Conservation (phyloP, 2,113 vertebrate species). For the Tachycineta bicolor region DNA sequence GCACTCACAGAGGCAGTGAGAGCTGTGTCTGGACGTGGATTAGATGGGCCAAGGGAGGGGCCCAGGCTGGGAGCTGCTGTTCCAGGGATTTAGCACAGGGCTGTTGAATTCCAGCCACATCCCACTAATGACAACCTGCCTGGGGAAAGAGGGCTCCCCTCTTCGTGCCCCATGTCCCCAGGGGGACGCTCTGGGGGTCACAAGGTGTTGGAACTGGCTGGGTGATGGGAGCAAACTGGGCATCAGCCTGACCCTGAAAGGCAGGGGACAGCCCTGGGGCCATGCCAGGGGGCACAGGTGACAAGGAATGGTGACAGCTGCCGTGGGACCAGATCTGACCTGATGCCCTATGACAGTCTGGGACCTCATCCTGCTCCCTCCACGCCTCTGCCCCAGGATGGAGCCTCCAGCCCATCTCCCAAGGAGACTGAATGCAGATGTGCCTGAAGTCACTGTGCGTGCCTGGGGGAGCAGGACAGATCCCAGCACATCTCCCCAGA, state of each 20-base stretch:
- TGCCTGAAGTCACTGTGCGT: not conserved
- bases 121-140: not conserved
- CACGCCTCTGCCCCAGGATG: not conserved
- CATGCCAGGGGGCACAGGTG: not conserved
- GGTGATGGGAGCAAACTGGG: not conserved
- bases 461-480: not conserved
- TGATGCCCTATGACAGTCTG: not conserved
- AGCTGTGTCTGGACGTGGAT: not conserved
- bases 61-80: not conserved
- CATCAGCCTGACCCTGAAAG: not conserved
- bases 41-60: not conserved
- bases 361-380: not conserved
- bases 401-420: not conserved
- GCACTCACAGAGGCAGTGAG: not conserved
- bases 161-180: fast-evolving
- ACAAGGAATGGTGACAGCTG: not conserved
- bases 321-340: not conserved
- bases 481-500: not conserved
- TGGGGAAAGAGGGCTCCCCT: not conserved
- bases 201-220: not conserved
- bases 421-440: fast-evolving
- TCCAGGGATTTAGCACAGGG: not conserved
- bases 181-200: fast-evolving
- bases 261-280: not conserved
- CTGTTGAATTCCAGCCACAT: not conserved